Evolutionary conservation across 2,113 vertebrate species (phyloP), one percentile per base, ranked within the genome.

Genomic region (Pipra filicauda): DNA sequence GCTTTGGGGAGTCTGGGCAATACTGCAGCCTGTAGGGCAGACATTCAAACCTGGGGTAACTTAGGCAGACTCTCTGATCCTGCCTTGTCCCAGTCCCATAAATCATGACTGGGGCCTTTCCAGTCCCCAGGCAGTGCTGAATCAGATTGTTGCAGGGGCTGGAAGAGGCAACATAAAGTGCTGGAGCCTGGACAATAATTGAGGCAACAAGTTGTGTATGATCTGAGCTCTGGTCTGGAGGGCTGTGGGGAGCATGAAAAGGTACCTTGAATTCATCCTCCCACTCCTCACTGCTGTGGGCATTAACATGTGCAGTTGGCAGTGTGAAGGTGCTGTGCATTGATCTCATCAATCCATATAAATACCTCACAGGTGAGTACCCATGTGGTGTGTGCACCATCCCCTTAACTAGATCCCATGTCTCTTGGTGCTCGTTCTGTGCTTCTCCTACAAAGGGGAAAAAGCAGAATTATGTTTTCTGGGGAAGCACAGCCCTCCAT

Each of bases 61-160:
- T 67, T 51, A 62, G 51, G 37, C 27, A 91, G 48, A 11, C 8
- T 89, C 17, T 4, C 31, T 73, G 72, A n/a, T 14, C 15, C 43
- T 62, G 19, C 44, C 28, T 72, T 43, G 35, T 91, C 30, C 54
- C 49, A 30, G 18, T 57, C 12, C 11, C 13, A 3, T 64, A 51
- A 77, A 59, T 80, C 46, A 33, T 35, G 39, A 12, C 49, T 79
- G 30, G 17, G 35, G 21, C 30, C 26, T 33, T 55, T 55, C 86
- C 67, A 79, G n/a, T 43, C 28, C 31, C 12, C 16, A 49, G 7
- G n/a, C 8, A 37, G 48, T 6, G 19, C 46, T 74, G 72, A 79
- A 44, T 0, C 35, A 15, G 37, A 52, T 10, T 67, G 39, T 37
- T 55, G 37, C 0, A 0, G 3, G 4, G 20, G 18, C 39, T 52